Evolutionary conservation across 30 jellyfish, hydroid and myxozoan species (phyloP).

Genomic region (Nemopilema nomurai): DNA sequence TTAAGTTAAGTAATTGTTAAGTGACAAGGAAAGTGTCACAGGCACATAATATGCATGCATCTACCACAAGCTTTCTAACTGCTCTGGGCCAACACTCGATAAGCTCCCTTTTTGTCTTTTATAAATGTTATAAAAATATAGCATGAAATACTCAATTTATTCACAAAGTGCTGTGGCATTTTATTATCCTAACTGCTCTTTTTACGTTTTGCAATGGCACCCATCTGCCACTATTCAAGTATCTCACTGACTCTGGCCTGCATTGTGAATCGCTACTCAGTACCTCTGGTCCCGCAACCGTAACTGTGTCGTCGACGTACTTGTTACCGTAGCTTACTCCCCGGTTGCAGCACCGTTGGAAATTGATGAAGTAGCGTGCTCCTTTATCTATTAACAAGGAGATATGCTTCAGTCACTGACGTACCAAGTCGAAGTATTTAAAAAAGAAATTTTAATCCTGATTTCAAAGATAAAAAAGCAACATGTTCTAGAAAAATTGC

Average conservation of each 20-base stretch:
- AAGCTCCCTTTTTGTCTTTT: not conserved
- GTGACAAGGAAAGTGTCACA: too few species aligned
- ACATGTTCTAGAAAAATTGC: too few species aligned
- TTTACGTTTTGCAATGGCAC: not conserved
- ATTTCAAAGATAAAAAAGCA: too few species aligned
- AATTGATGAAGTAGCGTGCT: constrained; percentile 53
- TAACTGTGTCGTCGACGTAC: constrained; percentile 40
- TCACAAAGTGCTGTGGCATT: not conserved
- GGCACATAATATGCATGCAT: too few species aligned
- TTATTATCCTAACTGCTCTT: not conserved
- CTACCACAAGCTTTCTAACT: too few species aligned
- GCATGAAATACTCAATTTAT: too few species aligned
- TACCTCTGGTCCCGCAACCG: constrained; percentile 67
- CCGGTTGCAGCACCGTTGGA: constrained; percentile 49
- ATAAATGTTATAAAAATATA: too few species aligned
- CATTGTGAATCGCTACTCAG: constrained; percentile 25
- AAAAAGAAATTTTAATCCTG: too few species aligned
- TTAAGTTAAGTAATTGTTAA: too few species aligned
- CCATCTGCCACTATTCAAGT: constrained; percentile 18
- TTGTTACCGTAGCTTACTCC: constrained; percentile 58
- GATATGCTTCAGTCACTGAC: not conserved
- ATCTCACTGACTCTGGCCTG: constrained; percentile 20
- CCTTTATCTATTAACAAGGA: not conserved
- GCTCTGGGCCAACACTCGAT: too few species aligned
- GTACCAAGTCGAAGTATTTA: too few species aligned